Percentiles rank a stretch among this genome's conserved stretches.
phyloP scores from a whole-genome alignment of 1,140 invertebrate species.

The Lasioglossum albipes region DNA sequence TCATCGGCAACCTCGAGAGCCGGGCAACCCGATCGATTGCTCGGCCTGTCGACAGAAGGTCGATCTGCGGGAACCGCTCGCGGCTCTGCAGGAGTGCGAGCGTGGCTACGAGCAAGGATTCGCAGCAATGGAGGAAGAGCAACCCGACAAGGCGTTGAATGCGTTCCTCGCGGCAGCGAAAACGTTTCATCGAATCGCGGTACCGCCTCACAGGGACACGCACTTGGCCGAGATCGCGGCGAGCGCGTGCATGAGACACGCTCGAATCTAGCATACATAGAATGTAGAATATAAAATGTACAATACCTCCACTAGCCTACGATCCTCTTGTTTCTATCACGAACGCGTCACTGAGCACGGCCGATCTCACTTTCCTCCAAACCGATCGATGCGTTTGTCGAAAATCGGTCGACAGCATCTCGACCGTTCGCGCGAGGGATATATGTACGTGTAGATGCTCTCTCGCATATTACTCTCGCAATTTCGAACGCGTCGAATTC shows the following conservation, averaged over 20 bases:
- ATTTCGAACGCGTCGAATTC: too few species aligned
- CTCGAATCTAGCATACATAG: constrained; percentile 60
- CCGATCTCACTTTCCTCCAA: too few species aligned
- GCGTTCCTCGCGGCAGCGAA: constrained; percentile 77
- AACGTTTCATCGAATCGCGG: constrained; percentile 78
- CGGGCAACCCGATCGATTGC: constrained; percentile 76
- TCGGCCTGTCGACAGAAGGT: constrained; percentile 80
- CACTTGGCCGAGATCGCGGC: constrained; percentile 84
- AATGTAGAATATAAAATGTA: too few species aligned
- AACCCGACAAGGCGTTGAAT: constrained; percentile 77
- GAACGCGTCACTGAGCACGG: too few species aligned
- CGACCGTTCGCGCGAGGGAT: too few species aligned
- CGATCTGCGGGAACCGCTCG: constrained; percentile 78
- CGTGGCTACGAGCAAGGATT: constrained; percentile 79
- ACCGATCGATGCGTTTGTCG: too few species aligned
- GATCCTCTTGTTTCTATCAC: too few species aligned
- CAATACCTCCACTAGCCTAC: too few species aligned
- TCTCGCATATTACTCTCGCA: too few species aligned
- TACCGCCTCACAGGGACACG: constrained; percentile 82
- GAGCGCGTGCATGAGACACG: constrained; percentile 80
- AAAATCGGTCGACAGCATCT: too few species aligned
- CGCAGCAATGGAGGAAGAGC: constrained; percentile 76
- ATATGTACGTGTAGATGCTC: too few species aligned
- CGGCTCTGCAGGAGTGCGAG: constrained; percentile 79
- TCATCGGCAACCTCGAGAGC: constrained; percentile 75